Base-by-base conservation (phyloP, 2,113 vertebrate genomes). In the Lanius collurio region DNA sequence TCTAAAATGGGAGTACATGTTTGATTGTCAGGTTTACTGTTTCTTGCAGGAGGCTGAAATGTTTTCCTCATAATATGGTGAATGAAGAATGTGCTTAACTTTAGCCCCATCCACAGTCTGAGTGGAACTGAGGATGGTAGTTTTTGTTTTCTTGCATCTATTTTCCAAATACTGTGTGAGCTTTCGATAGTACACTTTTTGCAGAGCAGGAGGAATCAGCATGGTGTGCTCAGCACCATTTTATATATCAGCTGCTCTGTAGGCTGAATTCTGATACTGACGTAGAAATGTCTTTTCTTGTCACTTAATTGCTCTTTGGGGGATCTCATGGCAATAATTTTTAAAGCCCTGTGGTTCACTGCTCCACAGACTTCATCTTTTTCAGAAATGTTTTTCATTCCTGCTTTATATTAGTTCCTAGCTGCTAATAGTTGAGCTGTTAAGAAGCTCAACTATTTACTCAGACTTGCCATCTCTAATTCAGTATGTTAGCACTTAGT, bases 11-110 rank as follows among this genome's bases (percentile, higher is more conserved):
- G 82, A 80, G 85, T 88, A 88, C 33, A 1, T 80, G 56, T 75
- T 75, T 95, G 71, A 95, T 80, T 88, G 75, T 89, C 80, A 89
- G 83, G 30, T 22, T 93, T 94, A 56, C 44, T 60, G 56, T 50
- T 91, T 84, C 65, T 80, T 79, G 41, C 49, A 76, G 83, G 65
- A 64, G 53, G 44, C 33, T 84, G 49, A 64, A 87, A 14, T 57
- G 8, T 89, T 89, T 89, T 82, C 65, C 82, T 79, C 23, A 2
- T 52, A 52, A 39, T 33, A 22, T 22, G 28, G 59, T 12, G 12
- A 59, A 22, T 18, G 19, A 74, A 67, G 53, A 95, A 80, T 41
- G 24, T 50, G 21, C 46, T 69, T 83, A 74, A 67, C 56, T 92
- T 86, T 6, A 90, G 60, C 52, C 47, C 30, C 35, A 37, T 80